Conservation (phyloP, 2,888 invertebrate species). For the Orgyia antiqua region DNA sequence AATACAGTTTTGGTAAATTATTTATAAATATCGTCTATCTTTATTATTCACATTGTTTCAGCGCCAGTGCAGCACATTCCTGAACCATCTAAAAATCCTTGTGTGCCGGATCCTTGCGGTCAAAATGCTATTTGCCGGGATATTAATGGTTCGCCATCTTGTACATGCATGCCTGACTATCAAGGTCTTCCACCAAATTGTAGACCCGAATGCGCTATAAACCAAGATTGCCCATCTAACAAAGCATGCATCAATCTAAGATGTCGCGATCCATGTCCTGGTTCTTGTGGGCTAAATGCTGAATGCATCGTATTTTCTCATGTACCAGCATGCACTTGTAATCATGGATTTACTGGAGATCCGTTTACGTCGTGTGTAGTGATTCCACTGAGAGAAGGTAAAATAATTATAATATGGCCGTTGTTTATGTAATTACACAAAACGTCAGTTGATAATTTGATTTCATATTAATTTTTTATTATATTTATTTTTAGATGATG, state of each 20-base stretch:
- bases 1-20: too few relatives aligned
- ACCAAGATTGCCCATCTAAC: slow-evolving; percentile 84
- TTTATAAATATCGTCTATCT: too few relatives aligned
- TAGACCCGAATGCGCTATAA: slow-evolving; percentile 84
- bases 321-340: slow-evolving; percentile 82
- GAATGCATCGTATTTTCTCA: slow-evolving; percentile 82
- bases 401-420: too few relatives aligned
- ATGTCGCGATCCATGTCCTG: slow-evolving; percentile 85
- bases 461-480: too few relatives aligned
- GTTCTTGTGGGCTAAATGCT: slow-evolving; percentile 82
- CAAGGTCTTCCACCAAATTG: slow-evolving; percentile 86
- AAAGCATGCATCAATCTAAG: slow-evolving; percentile 85
- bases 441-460: too few relatives aligned
- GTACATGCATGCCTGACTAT: slow-evolving; percentile 81
- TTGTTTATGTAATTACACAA: too few relatives aligned
- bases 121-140: slow-evolving; percentile 81
- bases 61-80: slow-evolving; percentile 37
- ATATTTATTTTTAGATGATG: slow-evolving; percentile 63
- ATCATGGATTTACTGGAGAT: slow-evolving; percentile 85
- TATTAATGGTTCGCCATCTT: slow-evolving; percentile 79
- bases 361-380: slow-evolving; percentile 82
- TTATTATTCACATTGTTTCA: slow-evolving; percentile 14
- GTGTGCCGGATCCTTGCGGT: slow-evolving; percentile 84
- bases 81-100: slow-evolving; percentile 77
- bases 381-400: slow-evolving; percentile 66